phyloP scores from a whole-genome alignment of 2,888 invertebrate genomes.

The Agrochola lychnidis region DNA sequence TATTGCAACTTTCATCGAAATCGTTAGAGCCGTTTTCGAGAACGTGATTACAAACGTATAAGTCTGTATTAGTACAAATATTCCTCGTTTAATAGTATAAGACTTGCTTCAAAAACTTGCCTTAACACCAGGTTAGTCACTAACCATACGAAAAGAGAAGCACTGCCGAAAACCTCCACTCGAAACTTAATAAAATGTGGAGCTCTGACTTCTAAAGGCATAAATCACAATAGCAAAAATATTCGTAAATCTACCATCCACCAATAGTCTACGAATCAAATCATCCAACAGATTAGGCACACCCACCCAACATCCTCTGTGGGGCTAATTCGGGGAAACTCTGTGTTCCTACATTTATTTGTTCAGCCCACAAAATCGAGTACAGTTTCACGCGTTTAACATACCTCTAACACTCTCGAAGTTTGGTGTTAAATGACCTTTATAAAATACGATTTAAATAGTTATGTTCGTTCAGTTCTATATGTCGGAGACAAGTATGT shows the following conservation, averaged over 20 bases:
- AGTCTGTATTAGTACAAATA: too few species aligned
- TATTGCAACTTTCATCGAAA: too few species aligned
- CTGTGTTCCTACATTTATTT: slow-evolving; percentile 63
- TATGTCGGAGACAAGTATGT: too few species aligned
- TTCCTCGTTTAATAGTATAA: too few species aligned
- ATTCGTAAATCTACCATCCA: neutral
- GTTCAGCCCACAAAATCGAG: slow-evolving; percentile 75
- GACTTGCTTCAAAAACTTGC: too few species aligned
- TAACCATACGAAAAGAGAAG: too few species aligned
- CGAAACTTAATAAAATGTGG: neutral
- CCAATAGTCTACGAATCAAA: slow-evolving; percentile 40
- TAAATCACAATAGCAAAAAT: neutral
- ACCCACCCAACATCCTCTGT: slow-evolving; percentile 40
- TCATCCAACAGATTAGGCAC: slow-evolving; percentile 53
- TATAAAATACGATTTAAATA: slow-evolving; percentile 46
- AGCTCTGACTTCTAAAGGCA: neutral
- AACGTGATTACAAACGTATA: too few species aligned
- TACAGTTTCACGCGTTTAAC: slow-evolving; percentile 75
- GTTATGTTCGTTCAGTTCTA: neutral
- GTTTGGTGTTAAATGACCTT: slow-evolving; percentile 64
- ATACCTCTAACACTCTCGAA: slow-evolving; percentile 67
- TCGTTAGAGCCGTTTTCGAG: too few species aligned
- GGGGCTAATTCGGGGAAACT: slow-evolving; percentile 33
- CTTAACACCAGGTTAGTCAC: too few species aligned
- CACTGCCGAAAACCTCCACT: too few species aligned